phyloP scores from a whole-genome alignment of 2,113 vertebrate genomes.

The Tragelaphus buxtoni region DNA sequence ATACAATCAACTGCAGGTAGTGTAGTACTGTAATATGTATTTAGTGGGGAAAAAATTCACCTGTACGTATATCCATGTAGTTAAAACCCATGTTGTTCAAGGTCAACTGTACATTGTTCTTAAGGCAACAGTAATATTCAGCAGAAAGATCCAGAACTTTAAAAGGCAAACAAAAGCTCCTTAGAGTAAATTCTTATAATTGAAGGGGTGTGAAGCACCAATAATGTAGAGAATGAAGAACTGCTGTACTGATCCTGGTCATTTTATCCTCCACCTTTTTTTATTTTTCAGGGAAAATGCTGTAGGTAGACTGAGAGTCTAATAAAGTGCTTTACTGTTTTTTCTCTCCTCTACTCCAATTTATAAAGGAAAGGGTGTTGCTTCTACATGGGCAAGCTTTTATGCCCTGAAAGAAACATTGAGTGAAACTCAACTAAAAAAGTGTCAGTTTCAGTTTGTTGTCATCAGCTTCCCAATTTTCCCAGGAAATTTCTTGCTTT shows the following conservation, averaged over 20 bases:
- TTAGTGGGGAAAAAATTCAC: background rate
- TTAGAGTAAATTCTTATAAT: conserved; percentile 19
- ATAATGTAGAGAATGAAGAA: background rate
- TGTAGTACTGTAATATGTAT: background rate
- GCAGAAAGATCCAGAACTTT: background rate
- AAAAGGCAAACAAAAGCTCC: conserved; percentile 18
- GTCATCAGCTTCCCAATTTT: conserved; percentile 36
- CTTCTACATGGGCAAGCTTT: background rate
- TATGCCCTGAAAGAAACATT: background rate
- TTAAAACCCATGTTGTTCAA: background rate
- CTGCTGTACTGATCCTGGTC: background rate
- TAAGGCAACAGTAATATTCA: background rate
- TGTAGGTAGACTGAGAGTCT: background rate
- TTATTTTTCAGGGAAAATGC: background rate
- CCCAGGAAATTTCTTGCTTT: conserved; percentile 28
- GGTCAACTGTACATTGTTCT: background rate
- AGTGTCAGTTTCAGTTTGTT: conserved; percentile 38
- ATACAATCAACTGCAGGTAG: background rate
- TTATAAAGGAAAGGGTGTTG: background rate
- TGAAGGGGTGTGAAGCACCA: background rate
- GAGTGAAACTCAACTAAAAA: background rate
- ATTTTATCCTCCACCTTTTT: background rate
- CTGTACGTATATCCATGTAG: background rate
- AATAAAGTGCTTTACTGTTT: background rate
- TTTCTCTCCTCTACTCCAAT: background rate